Percentiles rank a stretch among this genome's conserved stretches.
These are phyloP conservation scores for Danaus melanippus DNA, from an alignment of 1,140 invertebrate species.

Conservation along the genomic window DNA sequence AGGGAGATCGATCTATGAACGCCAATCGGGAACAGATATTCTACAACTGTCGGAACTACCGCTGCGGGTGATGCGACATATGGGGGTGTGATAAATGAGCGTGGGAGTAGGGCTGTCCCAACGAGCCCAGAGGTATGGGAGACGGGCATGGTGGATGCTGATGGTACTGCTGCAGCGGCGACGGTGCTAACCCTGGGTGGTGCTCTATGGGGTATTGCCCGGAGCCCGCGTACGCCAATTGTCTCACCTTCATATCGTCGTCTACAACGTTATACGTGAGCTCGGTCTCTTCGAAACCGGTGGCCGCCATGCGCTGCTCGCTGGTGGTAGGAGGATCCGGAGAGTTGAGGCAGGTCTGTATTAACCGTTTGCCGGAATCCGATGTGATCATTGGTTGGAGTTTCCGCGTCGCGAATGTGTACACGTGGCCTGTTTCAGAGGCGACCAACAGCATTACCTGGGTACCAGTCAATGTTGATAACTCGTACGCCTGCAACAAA, in stretches of 20 bases:
- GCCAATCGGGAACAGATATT: conserved; percentile 32
- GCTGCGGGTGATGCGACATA: conserved; percentile 80
- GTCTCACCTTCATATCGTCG: conserved; percentile 96
- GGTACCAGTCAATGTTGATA: conserved; percentile 98
- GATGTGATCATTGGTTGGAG: conserved; percentile 99
- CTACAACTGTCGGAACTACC: conserved; percentile 74
- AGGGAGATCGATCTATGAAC: conserved; percentile 18
- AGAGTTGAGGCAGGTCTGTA: conserved; percentile 98
- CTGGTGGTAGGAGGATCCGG: conserved; percentile 90
- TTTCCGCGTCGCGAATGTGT: conserved; percentile 99
- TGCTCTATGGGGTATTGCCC: conserved; percentile 76
- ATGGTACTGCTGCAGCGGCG: conserved; percentile 73
- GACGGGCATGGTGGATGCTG: conserved; percentile 73
- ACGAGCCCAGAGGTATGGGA: conserved; percentile 73
- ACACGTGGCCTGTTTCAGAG: conserved; percentile 98
- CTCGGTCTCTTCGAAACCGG: conserved; percentile 98
- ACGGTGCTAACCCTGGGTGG: conserved; percentile 73
- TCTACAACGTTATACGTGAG: conserved; percentile 96
- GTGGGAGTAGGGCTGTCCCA: conserved; percentile 74
- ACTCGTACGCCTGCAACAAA: conserved; percentile 92
- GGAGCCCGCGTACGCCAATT: conserved; percentile 87
- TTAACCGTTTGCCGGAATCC: conserved; percentile 97
- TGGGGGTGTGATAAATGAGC: conserved; percentile 78
- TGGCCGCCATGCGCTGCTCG: conserved; percentile 98
- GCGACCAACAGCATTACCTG: conserved; percentile 98